Percentiles rank a stretch among this genome's conserved stretches.
Evolutionary conservation across 2,113 vertebrate species (phyloP).

Genomic region (Centropus bengalensis): DNA sequence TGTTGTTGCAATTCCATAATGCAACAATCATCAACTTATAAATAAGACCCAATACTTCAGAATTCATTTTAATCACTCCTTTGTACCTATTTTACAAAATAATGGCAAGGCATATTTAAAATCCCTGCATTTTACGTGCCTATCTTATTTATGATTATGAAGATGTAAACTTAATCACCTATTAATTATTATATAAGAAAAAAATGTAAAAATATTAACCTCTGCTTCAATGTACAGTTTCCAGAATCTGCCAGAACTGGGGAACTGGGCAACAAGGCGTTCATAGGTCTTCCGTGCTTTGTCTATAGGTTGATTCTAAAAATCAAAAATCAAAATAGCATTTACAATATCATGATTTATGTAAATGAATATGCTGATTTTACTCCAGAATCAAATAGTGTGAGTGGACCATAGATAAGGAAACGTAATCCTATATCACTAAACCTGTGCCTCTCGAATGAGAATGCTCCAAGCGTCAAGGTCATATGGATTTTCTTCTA

Average conservation of each 20-base stretch:
- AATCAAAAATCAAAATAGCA: conserved; percentile 91
- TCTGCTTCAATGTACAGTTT: conserved; percentile 99
- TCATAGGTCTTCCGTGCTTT: conserved; percentile 99
- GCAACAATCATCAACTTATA: conserved; percentile 96
- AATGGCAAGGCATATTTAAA: conserved; percentile 77
- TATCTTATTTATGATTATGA: conserved; percentile 69
- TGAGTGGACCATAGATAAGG: conserved; percentile 88
- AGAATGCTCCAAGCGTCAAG: conserved; percentile 99
- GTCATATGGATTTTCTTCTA: conserved; percentile 99
- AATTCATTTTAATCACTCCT: conserved; percentile 81
- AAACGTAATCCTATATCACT: conserved; percentile 99
- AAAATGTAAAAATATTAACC: conserved; percentile 92
- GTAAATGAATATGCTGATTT: conserved; percentile 73
- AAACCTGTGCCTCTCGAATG: conserved; percentile 99
- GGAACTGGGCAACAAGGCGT: conserved; percentile 99
- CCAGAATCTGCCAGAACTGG: conserved; percentile 99
- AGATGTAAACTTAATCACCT: conserved; percentile 84
- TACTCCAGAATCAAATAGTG: conserved; percentile 81
- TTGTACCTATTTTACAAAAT: conserved; percentile 82
- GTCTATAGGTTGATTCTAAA: conserved; percentile 99
- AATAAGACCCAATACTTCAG: conserved; percentile 82
- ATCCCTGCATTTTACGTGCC: conserved; percentile 65
- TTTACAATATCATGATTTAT: conserved; percentile 82
- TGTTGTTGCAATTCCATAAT: conserved; percentile 99
- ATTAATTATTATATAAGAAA: conserved; percentile 78